Conservation (phyloP, 2,888 invertebrate genomes). For the Argyra leucocephala region DNA sequence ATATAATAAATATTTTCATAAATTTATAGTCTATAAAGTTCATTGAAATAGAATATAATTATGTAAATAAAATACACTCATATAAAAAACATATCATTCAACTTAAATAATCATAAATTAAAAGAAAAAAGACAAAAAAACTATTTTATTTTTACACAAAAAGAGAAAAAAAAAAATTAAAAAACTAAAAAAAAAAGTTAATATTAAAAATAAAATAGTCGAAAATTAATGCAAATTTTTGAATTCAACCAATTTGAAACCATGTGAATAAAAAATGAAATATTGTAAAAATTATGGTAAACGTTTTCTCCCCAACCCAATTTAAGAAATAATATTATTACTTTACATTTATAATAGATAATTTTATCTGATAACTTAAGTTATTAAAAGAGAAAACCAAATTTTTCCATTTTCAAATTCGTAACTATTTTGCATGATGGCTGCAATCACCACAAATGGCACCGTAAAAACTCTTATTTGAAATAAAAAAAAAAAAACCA, state of each 20-base stretch:
- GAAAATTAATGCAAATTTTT: no score
- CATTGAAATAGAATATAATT: no score
- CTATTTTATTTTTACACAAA: no score
- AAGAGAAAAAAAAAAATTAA: neutral
- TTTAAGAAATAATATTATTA: neutral
- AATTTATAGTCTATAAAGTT: no score
- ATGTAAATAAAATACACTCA: no score
- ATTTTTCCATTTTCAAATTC: slow-evolving; percentile 31
- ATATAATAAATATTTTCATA: no score
- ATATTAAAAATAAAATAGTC: neutral
- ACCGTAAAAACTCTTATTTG: slow-evolving; percentile 20
- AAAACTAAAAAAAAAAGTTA: neutral
- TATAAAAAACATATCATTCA: no score
- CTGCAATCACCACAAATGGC: slow-evolving; percentile 21
- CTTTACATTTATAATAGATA: no score
- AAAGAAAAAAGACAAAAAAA: no score
- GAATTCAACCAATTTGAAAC: slow-evolving; percentile 47
- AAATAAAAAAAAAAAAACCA: neutral
- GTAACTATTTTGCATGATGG: slow-evolving; percentile 69
- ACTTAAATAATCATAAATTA: no score
- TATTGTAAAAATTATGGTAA: slow-evolving; percentile 12
- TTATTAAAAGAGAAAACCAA: neutral
- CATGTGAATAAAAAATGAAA: slow-evolving; percentile 54
- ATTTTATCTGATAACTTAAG: no score
- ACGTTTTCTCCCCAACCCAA: neutral